A percentile compares a stretch with the other conserved stretches of the same genome.
These are phyloP conservation scores for Pristionchus pacificus DNA, from an alignment of 1,140 invertebrate species.

Conservation along the genomic window DNA sequence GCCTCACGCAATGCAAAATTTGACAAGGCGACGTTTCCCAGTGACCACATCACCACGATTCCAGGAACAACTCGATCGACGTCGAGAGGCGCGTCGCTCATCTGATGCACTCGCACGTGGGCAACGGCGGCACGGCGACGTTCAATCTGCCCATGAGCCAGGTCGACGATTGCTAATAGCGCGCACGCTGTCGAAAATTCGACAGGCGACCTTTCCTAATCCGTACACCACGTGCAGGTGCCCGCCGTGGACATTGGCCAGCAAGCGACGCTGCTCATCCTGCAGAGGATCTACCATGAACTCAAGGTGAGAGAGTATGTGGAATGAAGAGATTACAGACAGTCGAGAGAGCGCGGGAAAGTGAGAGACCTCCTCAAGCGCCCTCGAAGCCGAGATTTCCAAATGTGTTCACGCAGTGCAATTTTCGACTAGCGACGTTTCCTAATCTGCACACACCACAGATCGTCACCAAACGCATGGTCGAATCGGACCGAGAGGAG, in stretches of 20 bases:
- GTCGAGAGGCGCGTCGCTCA: conserved; percentile 49
- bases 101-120: conserved; percentile 33
- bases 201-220: background rate
- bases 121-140: conserved; percentile 17
- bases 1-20: background rate
- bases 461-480: conserved; percentile 55
- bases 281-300: conserved; percentile 53
- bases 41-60: too few relatives aligned
- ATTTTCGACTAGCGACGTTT: too few relatives aligned
- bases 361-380: too few relatives aligned
- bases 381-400: too few relatives aligned
- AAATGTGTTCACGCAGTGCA: background rate
- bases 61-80: conserved; percentile 39
- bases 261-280: conserved; percentile 43
- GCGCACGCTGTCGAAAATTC: conserved; percentile 12
- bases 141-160: conserved; percentile 15
- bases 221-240: conserved; percentile 1
- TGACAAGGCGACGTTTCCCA: background rate
- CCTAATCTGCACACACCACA: conserved; percentile 26
- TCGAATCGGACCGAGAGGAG: conserved; percentile 55
- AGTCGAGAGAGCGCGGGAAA: background rate
- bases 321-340: conserved; percentile 16
- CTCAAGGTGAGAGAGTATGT: conserved; percentile 46
- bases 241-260: conserved; percentile 37
- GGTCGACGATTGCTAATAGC: conserved; percentile 16